Conservation (phyloP, 2,797 vertebrate species). For the Bryconaethiops microstoma region DNA sequence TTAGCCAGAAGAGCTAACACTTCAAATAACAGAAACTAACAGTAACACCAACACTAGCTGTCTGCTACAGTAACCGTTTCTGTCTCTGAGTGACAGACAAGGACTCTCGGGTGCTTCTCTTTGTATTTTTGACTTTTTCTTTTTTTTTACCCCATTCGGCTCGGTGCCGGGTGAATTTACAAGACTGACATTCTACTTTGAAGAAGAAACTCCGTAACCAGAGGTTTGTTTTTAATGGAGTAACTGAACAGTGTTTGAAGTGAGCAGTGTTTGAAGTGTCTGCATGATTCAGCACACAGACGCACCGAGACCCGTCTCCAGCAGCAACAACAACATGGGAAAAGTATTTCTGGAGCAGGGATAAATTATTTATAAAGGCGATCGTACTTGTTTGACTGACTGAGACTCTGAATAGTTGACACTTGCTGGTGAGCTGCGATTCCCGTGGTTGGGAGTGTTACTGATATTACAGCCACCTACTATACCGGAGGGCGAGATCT, state of each 20-base stretch:
- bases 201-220: background rate
- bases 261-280: constrained; percentile 16
- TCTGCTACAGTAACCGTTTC: background rate
- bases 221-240: no score
- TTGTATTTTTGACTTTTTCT: background rate
- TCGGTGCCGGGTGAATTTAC: background rate
- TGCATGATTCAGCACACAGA: constrained; percentile 20
- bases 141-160: background rate
- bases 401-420: background rate
- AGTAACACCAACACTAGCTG: background rate
- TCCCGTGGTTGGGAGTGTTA: background rate
- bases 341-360: constrained; percentile 59
- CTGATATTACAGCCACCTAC: background rate
- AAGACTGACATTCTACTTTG: background rate
- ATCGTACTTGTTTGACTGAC: background rate
- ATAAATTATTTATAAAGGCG: constrained; percentile 32
- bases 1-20: background rate
- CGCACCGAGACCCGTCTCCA: background rate
- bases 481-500: background rate
- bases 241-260: background rate
- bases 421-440: background rate
- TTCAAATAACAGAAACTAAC: no score
- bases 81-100: background rate
- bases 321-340: constrained; percentile 45
- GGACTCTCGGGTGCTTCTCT: background rate